Evolutionary conservation across 2,888 invertebrate species (phyloP).

Genomic region (Salticus scenicus): DNA sequence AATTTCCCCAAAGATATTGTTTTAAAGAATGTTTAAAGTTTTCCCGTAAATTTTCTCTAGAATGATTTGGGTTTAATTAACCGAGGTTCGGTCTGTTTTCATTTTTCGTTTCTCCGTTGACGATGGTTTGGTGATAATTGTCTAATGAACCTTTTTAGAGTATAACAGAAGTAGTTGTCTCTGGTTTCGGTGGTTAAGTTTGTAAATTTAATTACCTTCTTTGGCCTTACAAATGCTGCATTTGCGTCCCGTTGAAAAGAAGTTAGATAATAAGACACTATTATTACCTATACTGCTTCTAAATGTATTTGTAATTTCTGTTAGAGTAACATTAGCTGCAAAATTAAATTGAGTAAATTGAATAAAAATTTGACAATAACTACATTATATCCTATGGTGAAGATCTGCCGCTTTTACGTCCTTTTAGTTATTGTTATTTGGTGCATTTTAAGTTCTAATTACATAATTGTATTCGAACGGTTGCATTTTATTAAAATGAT

Average conservation of each 20-base stretch:
- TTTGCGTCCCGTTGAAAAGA: background rate
- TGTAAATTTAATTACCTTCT: background rate
- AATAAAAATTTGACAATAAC: no score
- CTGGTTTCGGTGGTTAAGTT: background rate
- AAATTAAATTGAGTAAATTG: no score
- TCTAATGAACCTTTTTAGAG: slow-evolving; percentile 34
- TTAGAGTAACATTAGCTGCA: no score
- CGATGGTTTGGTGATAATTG: slow-evolving; percentile 52
- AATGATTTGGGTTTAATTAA: slow-evolving; percentile 46
- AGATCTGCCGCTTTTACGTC: no score
- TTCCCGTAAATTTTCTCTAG: background rate
- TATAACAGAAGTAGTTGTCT: background rate
- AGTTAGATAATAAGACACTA: background rate
- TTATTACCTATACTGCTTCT: background rate
- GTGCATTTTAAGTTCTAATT: no score
- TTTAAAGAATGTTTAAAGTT: background rate
- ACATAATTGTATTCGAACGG: no score
- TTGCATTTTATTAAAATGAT: no score
- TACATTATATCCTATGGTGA: no score
- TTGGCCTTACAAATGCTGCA: background rate
- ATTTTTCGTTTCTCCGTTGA: slow-evolving; percentile 16
- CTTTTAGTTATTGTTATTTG: no score
- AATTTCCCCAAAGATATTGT: background rate
- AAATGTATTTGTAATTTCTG: background rate
- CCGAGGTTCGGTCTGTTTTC: slow-evolving; percentile 15